A percentile compares a stretch with the other conserved stretches of the same genome.
These are phyloP conservation scores for Alviniconcha marisindica DNA, from an alignment of 1,140 invertebrate species.

Conservation along the genomic window DNA sequence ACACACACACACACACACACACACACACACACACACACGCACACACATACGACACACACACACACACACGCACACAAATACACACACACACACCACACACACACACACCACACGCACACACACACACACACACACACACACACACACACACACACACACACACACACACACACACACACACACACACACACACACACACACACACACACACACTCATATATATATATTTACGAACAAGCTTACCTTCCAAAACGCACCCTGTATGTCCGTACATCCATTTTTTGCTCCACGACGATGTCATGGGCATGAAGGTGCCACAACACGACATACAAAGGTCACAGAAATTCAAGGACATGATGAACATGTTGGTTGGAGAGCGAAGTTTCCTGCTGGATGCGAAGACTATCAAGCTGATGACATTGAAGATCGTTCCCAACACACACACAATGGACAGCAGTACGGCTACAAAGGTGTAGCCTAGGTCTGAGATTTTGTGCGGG, in stretches of 20 bases:
- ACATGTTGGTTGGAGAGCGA: slow-evolving; percentile 62
- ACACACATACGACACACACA: too few species aligned
- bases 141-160: too few species aligned
- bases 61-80: too few species aligned
- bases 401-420: slow-evolving; percentile 46
- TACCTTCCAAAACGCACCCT: slow-evolving; percentile 50
- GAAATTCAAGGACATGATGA: slow-evolving; percentile 56
- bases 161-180: too few species aligned
- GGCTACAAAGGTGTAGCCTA: slow-evolving; percentile 41
- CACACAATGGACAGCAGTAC: slow-evolving; percentile 41
- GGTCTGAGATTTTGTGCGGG: slow-evolving; percentile 15
- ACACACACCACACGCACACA: too few species aligned
- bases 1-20: too few species aligned
- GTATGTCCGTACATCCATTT: slow-evolving; percentile 54
- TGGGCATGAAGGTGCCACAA: slow-evolving; percentile 10
- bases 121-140: too few species aligned
- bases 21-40: too few species aligned
- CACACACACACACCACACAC: too few species aligned
- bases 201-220: too few species aligned
- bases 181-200: too few species aligned
- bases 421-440: slow-evolving; percentile 44
- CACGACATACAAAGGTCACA: slow-evolving; percentile 58
- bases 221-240: too few species aligned
- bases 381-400: slow-evolving; percentile 59
- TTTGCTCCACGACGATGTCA: slow-evolving; percentile 46